phyloP scores from a whole-genome alignment of 2,797 vertebrate genomes.

The Tenualosa ilisha region DNA sequence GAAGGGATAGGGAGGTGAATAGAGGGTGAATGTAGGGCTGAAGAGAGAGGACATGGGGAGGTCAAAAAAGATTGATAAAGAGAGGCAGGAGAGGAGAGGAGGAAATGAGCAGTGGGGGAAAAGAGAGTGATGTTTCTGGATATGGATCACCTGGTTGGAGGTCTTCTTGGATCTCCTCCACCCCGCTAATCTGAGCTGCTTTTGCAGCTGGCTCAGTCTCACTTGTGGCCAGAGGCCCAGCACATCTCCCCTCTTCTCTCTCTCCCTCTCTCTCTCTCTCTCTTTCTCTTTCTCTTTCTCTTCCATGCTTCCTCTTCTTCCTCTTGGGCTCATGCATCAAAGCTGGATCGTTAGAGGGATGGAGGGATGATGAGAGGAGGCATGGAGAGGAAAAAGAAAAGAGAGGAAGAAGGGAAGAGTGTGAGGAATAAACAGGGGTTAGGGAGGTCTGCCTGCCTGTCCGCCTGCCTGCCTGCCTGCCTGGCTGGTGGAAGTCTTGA shows the following conservation, averaged over 20 bases:
- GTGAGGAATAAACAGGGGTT: not conserved
- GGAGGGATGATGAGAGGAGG: conserved; percentile 31
- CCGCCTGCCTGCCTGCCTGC: conserved; percentile 14
- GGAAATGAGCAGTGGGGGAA: not conserved
- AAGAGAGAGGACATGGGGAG: not conserved
- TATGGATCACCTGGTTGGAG: conserved; percentile 11
- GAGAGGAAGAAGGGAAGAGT: conserved; percentile 1
- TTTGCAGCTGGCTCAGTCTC: not conserved
- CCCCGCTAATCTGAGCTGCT: not conserved
- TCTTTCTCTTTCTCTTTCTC: not conserved
- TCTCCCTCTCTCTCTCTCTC: not conserved
- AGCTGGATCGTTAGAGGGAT: not conserved
- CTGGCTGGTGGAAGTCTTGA: conserved; percentile 49
- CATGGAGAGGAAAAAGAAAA: conserved; percentile 26
- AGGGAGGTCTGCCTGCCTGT: not conserved
- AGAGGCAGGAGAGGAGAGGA: not conserved
- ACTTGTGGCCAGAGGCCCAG: not conserved
- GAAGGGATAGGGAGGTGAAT: not conserved
- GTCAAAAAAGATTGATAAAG: not conserved
- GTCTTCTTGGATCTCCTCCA: not conserved
- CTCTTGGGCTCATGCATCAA: no score
- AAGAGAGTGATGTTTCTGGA: not conserved
- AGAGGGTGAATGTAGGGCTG: not conserved
- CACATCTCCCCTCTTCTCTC: not conserved
- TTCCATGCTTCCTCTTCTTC: conserved; percentile 28